A percentile compares a stretch with the other conserved stretches of the same genome.
phyloP scores from a whole-genome alignment of 1,140 invertebrate species.

The Heliothis subflexa region DNA sequence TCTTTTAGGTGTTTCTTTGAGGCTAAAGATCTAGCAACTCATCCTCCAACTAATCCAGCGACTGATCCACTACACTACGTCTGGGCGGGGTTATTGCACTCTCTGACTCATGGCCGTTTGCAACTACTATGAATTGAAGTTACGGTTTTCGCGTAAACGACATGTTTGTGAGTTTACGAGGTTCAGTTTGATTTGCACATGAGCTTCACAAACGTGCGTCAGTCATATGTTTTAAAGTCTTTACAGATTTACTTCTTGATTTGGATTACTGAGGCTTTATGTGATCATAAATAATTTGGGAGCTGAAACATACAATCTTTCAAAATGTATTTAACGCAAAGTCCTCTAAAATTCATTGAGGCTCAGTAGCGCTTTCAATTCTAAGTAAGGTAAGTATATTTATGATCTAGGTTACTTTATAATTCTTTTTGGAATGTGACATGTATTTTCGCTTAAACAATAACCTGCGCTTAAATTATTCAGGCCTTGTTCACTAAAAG shows the following conservation, averaged over 20 bases:
- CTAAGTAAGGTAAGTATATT: too few relatives aligned
- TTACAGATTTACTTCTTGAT: neutral
- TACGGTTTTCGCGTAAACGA: slow-evolving; percentile 13
- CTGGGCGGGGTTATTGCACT: slow-evolving; percentile 66
- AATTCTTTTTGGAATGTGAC: too few relatives aligned
- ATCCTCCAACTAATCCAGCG: slow-evolving; percentile 59
- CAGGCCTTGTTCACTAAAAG: neutral
- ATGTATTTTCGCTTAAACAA: too few relatives aligned
- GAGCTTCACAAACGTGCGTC: neutral
- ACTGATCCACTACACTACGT: slow-evolving; percentile 60
- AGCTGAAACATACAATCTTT: too few relatives aligned
- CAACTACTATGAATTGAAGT: slow-evolving; percentile 31
- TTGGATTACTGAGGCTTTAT: neutral
- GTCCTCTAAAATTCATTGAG: too few relatives aligned
- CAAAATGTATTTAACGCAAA: too few relatives aligned
- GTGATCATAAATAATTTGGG: neutral
- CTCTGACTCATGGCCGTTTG: slow-evolving; percentile 57
- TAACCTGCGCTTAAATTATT: neutral
- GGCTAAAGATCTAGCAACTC: neutral
- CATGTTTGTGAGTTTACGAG: slow-evolving; percentile 22
- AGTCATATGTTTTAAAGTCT: neutral
- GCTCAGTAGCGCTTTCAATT: too few relatives aligned
- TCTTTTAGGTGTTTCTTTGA: slow-evolving; percentile 14
- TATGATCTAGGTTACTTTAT: too few relatives aligned
- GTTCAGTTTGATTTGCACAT: neutral